These are phyloP conservation scores for Danionella dracula DNA, from an alignment of 2,797 vertebrate genomes.

Conservation along the genomic window DNA sequence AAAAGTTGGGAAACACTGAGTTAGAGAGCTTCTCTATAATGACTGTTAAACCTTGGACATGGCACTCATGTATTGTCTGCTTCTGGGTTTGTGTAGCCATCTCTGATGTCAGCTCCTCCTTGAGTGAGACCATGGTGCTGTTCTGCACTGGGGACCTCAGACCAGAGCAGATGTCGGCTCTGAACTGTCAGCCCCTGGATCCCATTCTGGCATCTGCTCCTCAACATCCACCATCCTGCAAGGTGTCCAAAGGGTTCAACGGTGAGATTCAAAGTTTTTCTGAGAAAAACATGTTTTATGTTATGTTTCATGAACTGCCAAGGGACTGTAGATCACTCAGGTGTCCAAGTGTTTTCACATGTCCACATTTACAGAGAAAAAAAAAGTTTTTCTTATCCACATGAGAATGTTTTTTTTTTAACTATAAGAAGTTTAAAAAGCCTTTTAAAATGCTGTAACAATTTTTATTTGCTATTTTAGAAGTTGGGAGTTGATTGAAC, in stretches of 20 bases:
- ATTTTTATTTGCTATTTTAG: no score
- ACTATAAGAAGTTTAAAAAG: no score
- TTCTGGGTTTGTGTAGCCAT: conserved; percentile 62
- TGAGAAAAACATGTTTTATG: not conserved
- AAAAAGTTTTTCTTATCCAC: no score
- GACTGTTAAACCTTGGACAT: not conserved
- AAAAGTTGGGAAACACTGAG: no score
- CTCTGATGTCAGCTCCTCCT: conserved; percentile 70
- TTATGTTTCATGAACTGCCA: no score
- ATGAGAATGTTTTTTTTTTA: no score
- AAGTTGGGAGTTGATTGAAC: no score
- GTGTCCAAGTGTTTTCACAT: no score
- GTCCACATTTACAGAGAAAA: no score
- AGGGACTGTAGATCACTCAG: no score
- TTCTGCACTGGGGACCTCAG: conserved; percentile 76
- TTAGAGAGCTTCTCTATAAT: not conserved
- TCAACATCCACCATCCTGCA: conserved; percentile 55
- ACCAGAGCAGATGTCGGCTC: conserved; percentile 53
- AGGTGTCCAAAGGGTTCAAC: conserved; percentile 72
- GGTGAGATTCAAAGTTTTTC: conserved; percentile 60
- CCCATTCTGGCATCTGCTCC: conserved; percentile 65
- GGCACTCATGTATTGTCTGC: not conserved
- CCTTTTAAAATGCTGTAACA: no score
- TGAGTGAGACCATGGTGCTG: conserved; percentile 74
- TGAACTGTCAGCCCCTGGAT: conserved; percentile 72